Evolutionary conservation across 2,888 invertebrate genomes (phyloP).

Genomic region (Tryphoninae sp.): DNA sequence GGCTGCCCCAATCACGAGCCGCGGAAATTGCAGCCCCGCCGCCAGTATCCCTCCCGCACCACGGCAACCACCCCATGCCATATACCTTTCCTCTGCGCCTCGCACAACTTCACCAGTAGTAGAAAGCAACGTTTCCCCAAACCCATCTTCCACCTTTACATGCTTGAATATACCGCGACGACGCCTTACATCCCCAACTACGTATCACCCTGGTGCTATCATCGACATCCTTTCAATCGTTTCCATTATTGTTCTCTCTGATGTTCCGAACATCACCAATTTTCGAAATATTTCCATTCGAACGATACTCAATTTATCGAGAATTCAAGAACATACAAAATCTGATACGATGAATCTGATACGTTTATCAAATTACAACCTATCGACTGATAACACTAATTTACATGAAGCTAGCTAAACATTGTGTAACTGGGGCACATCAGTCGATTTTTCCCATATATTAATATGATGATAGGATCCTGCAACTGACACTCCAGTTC

Average conservation of each 20-base stretch:
- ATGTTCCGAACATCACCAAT: slow-evolving; percentile 67
- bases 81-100: slow-evolving; percentile 65
- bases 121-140: slow-evolving; percentile 62
- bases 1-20: slow-evolving; percentile 87
- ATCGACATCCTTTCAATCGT: slow-evolving; percentile 70
- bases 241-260: slow-evolving; percentile 42
- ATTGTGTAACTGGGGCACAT: too few relatives aligned
- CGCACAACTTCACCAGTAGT: slow-evolving; percentile 51
- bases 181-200: slow-evolving; percentile 69
- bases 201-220: slow-evolving; percentile 60
- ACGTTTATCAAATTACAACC: too few relatives aligned
- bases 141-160: slow-evolving; percentile 54
- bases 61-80: slow-evolving; percentile 67
- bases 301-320: not conserved
- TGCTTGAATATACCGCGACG: slow-evolving; percentile 57
- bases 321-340: not conserved
- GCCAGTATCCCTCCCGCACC: slow-evolving; percentile 67
- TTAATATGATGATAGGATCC: too few relatives aligned
- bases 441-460: too few relatives aligned
- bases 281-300: slow-evolving; percentile 7
- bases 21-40: slow-evolving; percentile 85
- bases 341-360: too few relatives aligned
- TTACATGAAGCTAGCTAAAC: too few relatives aligned
- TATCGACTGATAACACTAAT: too few relatives aligned
- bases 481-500: too few relatives aligned